Base-by-base conservation (phyloP, 2,797 vertebrate species). In the Muscicapa comitata region DNA sequence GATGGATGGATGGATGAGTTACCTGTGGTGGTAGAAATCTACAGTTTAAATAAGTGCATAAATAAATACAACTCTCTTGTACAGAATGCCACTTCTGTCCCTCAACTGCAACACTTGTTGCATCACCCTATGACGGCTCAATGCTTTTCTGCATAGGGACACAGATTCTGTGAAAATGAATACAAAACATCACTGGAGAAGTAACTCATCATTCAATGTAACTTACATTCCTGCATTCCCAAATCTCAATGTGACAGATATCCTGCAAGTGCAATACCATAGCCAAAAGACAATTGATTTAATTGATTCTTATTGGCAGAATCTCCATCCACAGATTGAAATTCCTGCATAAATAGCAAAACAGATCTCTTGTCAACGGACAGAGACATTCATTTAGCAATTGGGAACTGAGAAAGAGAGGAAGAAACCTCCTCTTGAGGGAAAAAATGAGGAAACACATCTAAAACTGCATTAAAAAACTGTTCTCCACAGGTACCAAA, bases 241-340 rank as follows among this genome's bases (percentile, higher is more conserved):
- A 91, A 47, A 74, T 38, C 81, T 85, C 59, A 35, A 3, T n/a
- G 54, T 68, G 68, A 57, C 0, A 0, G 65, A 85, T 71, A 62
- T 77, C 45, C 75, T 72, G 31, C 68, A 59, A 82, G n/a, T 57
- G 51, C 47, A 67, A 76, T 51, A 70, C 47, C 82, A 78, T 2
- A 38, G 48, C 65, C 43, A 77, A 68, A 94, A 88, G 63, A 50
- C 61, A 65, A 78, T 54, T 58, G 68, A 33, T 91, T 86, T 91
- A 94, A 96, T 93, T 95, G 87, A 88, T 91, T 96, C 79, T 70
- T 72, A 86, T 42, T 94, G 94, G 62, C 89, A 78, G 65, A 93
- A 48, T 80, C 75, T 43, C 54, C 84, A 73, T 61, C 43, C 51
- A 29, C 43, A 91, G 62, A 92, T 38, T 93, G 78, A 85, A 94